phyloP scores from a whole-genome alignment of 2,797 vertebrate genomes.

The Glyptemys insculpta region DNA sequence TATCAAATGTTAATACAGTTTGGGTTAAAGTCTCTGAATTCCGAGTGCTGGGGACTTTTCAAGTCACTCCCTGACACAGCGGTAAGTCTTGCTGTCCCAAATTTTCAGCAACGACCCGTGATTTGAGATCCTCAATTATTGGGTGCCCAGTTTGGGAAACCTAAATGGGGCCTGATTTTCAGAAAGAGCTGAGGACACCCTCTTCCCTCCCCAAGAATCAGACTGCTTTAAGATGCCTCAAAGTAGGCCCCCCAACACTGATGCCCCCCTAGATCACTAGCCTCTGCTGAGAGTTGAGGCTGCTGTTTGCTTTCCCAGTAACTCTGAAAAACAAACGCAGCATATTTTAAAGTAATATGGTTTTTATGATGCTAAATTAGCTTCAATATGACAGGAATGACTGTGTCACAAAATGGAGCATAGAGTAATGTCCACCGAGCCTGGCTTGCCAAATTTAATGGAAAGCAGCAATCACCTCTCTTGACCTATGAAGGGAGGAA shows the following conservation, averaged over 20 bases:
- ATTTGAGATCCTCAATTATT: neutral
- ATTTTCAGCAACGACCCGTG: neutral
- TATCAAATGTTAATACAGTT: neutral
- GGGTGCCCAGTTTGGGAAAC: neutral
- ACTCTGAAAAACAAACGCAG: neutral
- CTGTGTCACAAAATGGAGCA: fast-evolving
- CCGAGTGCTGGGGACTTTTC: neutral
- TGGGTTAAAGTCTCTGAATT: neutral
- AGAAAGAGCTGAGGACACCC: neutral
- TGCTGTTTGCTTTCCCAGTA: neutral
- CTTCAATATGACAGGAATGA: neutral
- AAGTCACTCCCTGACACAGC: neutral
- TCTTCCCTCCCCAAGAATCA: neutral
- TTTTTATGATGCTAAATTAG: neutral
- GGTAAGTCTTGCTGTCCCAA: neutral
- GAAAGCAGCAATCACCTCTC: neutral
- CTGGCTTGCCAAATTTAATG: neutral
- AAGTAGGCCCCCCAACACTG: neutral
- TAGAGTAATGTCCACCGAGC: neutral
- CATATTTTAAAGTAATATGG: neutral
- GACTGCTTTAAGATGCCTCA: fast-evolving
- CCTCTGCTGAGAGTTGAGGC: neutral
- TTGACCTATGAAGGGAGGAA: neutral
- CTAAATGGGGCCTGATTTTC: neutral
- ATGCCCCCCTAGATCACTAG: neutral